Evolutionary conservation across 2,113 vertebrate genomes (phyloP).

Genomic region (Caranx ignobilis): DNA sequence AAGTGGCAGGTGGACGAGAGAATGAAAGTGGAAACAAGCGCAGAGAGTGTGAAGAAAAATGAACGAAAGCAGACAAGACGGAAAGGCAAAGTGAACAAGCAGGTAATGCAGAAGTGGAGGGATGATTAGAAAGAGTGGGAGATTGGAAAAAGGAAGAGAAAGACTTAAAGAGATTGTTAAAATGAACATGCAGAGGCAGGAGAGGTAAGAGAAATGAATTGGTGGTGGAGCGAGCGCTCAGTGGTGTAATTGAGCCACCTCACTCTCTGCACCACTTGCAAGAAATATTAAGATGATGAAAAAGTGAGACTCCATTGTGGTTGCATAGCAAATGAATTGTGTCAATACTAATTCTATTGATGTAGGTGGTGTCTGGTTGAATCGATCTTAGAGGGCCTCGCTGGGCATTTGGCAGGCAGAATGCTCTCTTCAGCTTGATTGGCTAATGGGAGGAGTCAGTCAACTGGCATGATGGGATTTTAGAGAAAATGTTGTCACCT

Average conservation of each 20-base stretch:
- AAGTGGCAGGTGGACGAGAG: constrained; percentile 52
- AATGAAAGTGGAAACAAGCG: constrained; percentile 25
- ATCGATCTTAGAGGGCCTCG: constrained; percentile 75
- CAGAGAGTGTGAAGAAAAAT: constrained; percentile 28
- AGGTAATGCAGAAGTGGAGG: constrained; percentile 51
- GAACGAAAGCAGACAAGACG: constrained; percentile 17
- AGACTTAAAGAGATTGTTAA: constrained; percentile 19
- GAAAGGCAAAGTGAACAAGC: constrained; percentile 50
- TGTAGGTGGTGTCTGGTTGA: constrained; percentile 76
- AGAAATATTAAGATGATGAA: constrained; percentile 75
- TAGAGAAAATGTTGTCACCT: constrained; percentile 76
- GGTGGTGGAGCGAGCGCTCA: constrained; percentile 49
- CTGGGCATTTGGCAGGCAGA: constrained; percentile 70
- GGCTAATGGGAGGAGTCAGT: constrained; percentile 78
- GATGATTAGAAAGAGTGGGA: constrained; percentile 9
- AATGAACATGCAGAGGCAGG: constrained; percentile 36
- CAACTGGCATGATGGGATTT: constrained; percentile 75
- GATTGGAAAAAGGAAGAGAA: constrained; percentile 22
- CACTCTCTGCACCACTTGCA: constrained; percentile 44
- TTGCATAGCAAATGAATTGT: constrained; percentile 76
- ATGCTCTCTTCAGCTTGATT: constrained; percentile 72
- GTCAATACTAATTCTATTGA: constrained; percentile 84
- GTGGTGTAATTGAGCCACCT: constrained; percentile 65
- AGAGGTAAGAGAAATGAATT: constrained; percentile 62
- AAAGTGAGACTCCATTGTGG: constrained; percentile 76